Evolutionary conservation across 1,140 invertebrate genomes (phyloP).

Genomic region (Tribolium castaneum): DNA sequence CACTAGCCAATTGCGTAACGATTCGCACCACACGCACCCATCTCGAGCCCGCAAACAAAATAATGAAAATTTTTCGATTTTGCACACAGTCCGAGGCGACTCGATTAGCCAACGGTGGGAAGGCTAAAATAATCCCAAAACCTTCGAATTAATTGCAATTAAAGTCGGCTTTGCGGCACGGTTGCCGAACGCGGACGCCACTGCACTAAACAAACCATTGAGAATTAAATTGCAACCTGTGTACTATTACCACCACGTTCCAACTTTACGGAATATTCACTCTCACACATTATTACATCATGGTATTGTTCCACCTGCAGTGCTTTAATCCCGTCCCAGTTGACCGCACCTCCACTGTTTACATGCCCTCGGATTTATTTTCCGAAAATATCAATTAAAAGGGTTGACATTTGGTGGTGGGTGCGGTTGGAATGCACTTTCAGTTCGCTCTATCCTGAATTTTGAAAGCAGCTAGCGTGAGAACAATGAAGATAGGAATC

Average conservation of each 20-base stretch:
- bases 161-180: not conserved
- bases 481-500: slow-evolving; percentile 19
- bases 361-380: not conserved
- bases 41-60: not conserved
- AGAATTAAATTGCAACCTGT: not conserved
- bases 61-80: slow-evolving; percentile 3
- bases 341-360: slow-evolving; percentile 6
- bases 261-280: slow-evolving; percentile 20
- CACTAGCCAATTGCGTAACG: not conserved
- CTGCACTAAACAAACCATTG: slow-evolving; percentile 27
- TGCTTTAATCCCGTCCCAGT: slow-evolving; percentile 24
- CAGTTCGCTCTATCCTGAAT: slow-evolving; percentile 22
- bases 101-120: too few species aligned
- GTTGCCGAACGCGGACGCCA: not conserved
- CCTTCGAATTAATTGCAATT: not conserved
- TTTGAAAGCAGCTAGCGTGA: slow-evolving; percentile 16
- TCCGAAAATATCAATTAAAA: not conserved
- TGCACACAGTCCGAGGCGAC: slow-evolving; percentile 10
- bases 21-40: slow-evolving; percentile 10
- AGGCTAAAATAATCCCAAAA: not conserved
- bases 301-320: slow-evolving; percentile 38
- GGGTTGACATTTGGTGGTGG: slow-evolving; percentile 2
- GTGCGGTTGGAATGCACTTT: slow-evolving; percentile 28
- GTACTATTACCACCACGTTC: slow-evolving; percentile 16
- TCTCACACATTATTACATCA: slow-evolving; percentile 36